A percentile compares a stretch with the other conserved stretches of the same genome.
These are phyloP conservation scores for Ophion costatus DNA, from an alignment of 2,888 invertebrate species.

Conservation along the genomic window DNA sequence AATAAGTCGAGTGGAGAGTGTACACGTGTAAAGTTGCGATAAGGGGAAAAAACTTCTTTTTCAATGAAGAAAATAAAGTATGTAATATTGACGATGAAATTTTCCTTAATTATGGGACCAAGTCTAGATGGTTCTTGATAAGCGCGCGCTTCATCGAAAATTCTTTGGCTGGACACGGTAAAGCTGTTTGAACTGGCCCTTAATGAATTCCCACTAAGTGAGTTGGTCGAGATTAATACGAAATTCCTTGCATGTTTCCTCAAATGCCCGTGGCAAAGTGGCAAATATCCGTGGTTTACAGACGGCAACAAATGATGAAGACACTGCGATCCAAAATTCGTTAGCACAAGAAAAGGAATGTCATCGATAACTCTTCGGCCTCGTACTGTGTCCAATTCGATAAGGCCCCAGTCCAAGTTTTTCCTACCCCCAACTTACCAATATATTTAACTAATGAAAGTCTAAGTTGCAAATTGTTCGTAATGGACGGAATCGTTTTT, in stretches of 20 bases:
- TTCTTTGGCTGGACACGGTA: constrained; percentile 83
- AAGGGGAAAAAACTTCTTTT: no score
- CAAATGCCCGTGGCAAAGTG: constrained; percentile 87
- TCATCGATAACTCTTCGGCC: constrained; percentile 89
- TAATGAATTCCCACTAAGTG: constrained; percentile 86
- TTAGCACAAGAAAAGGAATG: constrained; percentile 88
- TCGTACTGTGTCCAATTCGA: constrained; percentile 90
- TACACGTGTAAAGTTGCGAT: no score
- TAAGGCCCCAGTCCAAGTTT: constrained; percentile 90
- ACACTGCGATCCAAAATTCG: constrained; percentile 91
- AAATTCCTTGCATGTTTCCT: constrained; percentile 88
- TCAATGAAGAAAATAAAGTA: no score
- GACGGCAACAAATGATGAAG: constrained; percentile 93
- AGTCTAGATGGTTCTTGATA: no score
- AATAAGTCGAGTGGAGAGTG: neutral
- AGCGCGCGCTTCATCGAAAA: constrained; percentile 41
- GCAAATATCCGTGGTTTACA: constrained; percentile 90
- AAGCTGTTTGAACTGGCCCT: constrained; percentile 88
- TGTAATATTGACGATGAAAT: no score
- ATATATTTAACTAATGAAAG: no score
- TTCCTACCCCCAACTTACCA: constrained; percentile 79
- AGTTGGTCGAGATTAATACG: constrained; percentile 82
- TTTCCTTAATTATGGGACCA: no score
- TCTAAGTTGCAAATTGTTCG: neutral
- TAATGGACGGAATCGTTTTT: neutral